Conservation (phyloP, 64 coral and sea anemone species). For the Stichodactyla mertensii region DNA sequence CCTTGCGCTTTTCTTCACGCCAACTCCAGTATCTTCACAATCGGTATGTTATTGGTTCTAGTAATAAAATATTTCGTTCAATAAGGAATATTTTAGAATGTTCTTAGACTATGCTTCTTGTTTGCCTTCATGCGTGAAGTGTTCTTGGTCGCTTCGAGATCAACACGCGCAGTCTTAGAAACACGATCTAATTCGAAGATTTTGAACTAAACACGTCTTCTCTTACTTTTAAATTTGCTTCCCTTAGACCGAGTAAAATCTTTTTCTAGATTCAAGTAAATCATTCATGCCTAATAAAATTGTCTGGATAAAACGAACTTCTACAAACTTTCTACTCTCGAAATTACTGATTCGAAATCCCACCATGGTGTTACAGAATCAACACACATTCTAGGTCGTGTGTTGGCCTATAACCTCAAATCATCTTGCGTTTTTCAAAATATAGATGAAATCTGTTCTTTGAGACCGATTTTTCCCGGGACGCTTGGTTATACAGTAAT, state of each 20-base stretch:
- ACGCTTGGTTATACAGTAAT: background rate
- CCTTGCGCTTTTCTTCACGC: background rate
- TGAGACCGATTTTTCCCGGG: background rate
- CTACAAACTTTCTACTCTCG: background rate
- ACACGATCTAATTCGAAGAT: background rate
- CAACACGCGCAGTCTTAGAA: background rate
- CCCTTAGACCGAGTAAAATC: too few species aligned
- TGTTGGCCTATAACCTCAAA: background rate
- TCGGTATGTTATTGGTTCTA: background rate
- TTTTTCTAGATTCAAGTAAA: too few species aligned
- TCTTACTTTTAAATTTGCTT: too few species aligned
- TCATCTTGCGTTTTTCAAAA: background rate
- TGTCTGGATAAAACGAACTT: background rate
- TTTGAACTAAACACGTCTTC: too few species aligned
- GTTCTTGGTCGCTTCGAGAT: background rate
- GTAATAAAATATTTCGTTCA: background rate
- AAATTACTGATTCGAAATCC: background rate
- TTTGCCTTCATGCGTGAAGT: background rate
- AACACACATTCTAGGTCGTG: background rate
- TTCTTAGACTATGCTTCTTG: background rate
- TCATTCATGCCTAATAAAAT: too few species aligned
- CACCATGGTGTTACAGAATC: background rate
- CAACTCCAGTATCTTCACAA: slow-evolving; percentile 16
- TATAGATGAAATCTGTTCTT: background rate
- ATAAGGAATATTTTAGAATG: background rate